Evolutionary conservation across 2,888 invertebrate genomes (phyloP).

Genomic region (Gortyna flavago): DNA sequence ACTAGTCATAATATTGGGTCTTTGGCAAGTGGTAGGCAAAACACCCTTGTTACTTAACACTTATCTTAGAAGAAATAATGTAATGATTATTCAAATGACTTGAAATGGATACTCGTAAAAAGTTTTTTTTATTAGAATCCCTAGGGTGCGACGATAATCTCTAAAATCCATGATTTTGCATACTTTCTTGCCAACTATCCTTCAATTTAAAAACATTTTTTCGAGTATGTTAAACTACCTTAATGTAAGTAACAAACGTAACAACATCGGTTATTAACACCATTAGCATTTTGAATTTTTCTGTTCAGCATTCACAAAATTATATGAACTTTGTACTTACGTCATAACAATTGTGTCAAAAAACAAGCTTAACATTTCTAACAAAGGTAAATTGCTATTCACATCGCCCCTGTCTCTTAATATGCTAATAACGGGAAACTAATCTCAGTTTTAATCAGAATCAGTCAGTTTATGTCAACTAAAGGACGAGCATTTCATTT

Average conservation of each 20-base stretch:
- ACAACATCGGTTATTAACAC: not conserved
- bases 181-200: not conserved
- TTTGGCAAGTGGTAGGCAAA: conserved; percentile 59
- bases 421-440: conserved; percentile 72
- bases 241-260: not conserved
- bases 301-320: not conserved
- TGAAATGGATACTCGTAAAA: conserved; percentile 22
- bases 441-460: conserved; percentile 74
- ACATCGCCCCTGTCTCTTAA: conserved; percentile 60
- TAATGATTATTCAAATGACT: conserved; percentile 24
- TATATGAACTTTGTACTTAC: not conserved
- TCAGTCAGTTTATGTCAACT: conserved; percentile 74
- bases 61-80: conserved; percentile 9
- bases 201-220: not conserved
- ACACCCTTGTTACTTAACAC: conserved; percentile 12
- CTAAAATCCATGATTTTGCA: not conserved
- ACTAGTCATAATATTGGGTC: conserved; percentile 41
- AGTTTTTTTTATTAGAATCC: not conserved
- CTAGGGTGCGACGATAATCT: not conserved
- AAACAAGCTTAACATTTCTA: conserved; percentile 8
- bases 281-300: not conserved
- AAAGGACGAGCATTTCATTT: conserved; percentile 66
- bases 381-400: conserved; percentile 51
- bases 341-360: not conserved
- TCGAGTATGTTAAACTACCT: not conserved